Percentiles rank a stretch among this genome's conserved stretches.
phyloP scores from a whole-genome alignment of 2,888 invertebrate species.

The Rhingia campestris region DNA sequence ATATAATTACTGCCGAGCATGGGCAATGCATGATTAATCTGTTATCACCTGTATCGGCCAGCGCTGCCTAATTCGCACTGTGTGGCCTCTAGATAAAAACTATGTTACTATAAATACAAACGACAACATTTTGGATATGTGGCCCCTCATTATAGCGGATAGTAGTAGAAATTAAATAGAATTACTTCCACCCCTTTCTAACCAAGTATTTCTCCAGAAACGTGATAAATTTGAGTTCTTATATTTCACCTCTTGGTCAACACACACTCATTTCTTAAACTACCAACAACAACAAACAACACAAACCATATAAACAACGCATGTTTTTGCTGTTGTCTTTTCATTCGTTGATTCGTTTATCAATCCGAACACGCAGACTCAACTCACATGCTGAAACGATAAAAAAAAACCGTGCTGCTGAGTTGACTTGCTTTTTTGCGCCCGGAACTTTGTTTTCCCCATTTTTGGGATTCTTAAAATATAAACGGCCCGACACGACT shows the following conservation, averaged over 20 bases:
- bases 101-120: not conserved
- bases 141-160: too few relatives aligned
- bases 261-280: constrained; percentile 7
- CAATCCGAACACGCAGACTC: constrained; percentile 40
- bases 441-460: constrained; percentile 18
- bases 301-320: constrained; percentile 4
- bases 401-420: constrained; percentile 19
- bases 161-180: too few relatives aligned
- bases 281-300: not conserved
- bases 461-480: constrained; percentile 1
- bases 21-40: too few relatives aligned
- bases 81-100: not conserved
- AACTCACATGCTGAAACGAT: constrained; percentile 37
- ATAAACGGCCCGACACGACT: too few relatives aligned
- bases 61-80: too few relatives aligned
- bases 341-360: constrained; percentile 23
- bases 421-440: constrained; percentile 6
- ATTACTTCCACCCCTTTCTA: too few relatives aligned
- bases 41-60: too few relatives aligned
- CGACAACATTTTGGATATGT: not conserved
- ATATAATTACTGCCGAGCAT: too few relatives aligned
- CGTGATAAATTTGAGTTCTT: too few relatives aligned
- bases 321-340: constrained; percentile 17
- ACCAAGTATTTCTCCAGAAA: too few relatives aligned
- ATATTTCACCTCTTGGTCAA: too few relatives aligned